Conservation (phyloP, 2,888 invertebrate genomes). For the Plagodis pulveraria region DNA sequence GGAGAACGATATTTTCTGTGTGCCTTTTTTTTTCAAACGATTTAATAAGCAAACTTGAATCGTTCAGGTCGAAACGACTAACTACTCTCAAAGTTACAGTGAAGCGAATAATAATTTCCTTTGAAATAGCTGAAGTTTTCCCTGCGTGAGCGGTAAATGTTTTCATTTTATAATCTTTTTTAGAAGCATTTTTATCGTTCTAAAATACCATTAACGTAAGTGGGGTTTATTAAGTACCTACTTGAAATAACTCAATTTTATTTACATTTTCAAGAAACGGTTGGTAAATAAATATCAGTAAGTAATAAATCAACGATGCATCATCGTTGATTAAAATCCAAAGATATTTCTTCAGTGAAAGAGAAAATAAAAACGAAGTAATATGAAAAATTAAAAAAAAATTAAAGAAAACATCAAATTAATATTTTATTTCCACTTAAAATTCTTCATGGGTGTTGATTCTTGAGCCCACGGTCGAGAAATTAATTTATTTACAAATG, state of each 20-base stretch:
- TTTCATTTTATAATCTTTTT: conserved; percentile 49
- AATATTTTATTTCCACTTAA: too few species aligned
- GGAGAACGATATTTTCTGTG: conserved; percentile 13
- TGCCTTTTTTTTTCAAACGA: conserved; percentile 15
- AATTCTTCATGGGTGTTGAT: too few species aligned
- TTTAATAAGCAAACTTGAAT: conserved; percentile 28
- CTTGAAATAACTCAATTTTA: conserved; percentile 31
- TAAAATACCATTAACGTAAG: conserved; percentile 39
- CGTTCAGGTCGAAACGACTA: conserved; percentile 38
- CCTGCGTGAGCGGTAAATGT: conserved; percentile 53
- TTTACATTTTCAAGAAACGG: conserved; percentile 12
- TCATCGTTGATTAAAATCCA: too few species aligned
- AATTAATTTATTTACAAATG: too few species aligned
- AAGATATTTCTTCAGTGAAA: too few species aligned
- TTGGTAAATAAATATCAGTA: neutral
- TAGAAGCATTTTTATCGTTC: conserved; percentile 45
- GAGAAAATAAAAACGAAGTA: too few species aligned
- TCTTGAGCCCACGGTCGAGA: too few species aligned
- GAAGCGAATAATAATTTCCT: conserved; percentile 54
- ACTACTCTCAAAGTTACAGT: conserved; percentile 51
- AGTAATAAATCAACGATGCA: too few species aligned
- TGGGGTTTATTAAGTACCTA: conserved; percentile 33
- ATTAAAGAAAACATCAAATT: too few species aligned
- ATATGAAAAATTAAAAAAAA: too few species aligned
- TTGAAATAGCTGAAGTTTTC: conserved; percentile 60